Conservation (phyloP, 2,888 invertebrate genomes). For the Eledone cirrhosa region DNA sequence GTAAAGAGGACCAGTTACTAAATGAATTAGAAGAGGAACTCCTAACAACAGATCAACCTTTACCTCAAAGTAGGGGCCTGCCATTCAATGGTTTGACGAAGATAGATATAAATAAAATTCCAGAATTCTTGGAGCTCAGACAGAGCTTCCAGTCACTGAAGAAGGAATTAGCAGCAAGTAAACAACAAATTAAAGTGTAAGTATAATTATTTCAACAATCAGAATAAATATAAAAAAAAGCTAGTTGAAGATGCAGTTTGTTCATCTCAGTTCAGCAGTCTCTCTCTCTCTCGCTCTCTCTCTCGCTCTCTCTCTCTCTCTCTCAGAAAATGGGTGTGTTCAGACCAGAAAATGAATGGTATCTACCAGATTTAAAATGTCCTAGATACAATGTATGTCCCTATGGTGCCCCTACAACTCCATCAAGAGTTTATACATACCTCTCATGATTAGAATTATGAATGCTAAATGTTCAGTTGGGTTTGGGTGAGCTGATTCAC, state of each 20-base stretch:
- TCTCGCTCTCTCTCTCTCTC: too few relatives aligned
- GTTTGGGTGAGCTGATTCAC: too few relatives aligned
- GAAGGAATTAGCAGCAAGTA: conserved; percentile 42
- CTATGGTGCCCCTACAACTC: too few relatives aligned
- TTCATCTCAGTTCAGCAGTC: too few relatives aligned
- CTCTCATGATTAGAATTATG: too few relatives aligned
- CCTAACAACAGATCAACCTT: conserved; percentile 19
- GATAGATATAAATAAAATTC: conserved; percentile 29
- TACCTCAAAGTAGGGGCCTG: background rate
- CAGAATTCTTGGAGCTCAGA: conserved; percentile 41
- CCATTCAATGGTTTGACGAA: conserved; percentile 29
- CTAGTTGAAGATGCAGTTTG: background rate
- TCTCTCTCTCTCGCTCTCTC: too few relatives aligned
- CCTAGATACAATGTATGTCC: too few relatives aligned
- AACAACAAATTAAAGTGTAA: conserved; percentile 47
- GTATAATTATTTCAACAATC: conserved; percentile 14
- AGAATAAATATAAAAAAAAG: background rate
- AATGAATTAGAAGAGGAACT: conserved; percentile 53
- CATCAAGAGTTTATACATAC: too few relatives aligned
- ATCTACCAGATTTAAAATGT: too few relatives aligned
- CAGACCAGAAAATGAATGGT: too few relatives aligned
- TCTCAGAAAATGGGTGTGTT: too few relatives aligned
- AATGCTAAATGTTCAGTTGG: too few relatives aligned
- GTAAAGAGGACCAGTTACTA: conserved; percentile 49
- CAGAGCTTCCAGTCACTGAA: conserved; percentile 45